Percentiles rank a stretch among this genome's conserved stretches.
Conservation (phyloP, 2,888 invertebrate species). For the Euproctis similis region DNA sequence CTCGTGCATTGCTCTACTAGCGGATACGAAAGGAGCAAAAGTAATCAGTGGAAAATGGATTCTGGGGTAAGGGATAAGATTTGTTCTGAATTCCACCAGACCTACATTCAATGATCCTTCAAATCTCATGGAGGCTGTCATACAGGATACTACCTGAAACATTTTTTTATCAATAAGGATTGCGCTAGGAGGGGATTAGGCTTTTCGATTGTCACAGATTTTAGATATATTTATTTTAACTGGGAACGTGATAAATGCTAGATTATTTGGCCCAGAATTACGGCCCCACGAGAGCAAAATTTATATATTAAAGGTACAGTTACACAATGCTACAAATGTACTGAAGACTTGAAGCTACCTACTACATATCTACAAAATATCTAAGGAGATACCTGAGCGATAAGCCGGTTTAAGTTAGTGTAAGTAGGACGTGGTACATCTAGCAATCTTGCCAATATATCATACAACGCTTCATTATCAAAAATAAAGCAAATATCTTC, state of each 20-base stretch:
- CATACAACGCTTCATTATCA: slow-evolving; percentile 85
- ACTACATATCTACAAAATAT: no score
- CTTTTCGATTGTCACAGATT: no score
- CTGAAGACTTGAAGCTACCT: no score
- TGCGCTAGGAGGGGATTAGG: no score
- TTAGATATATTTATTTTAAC: no score
- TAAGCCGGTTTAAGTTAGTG: slow-evolving; percentile 88
- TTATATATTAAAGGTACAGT: no score
- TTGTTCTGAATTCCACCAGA: slow-evolving; percentile 86
- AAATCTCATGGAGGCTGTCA: slow-evolving; percentile 83
- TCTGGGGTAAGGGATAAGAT: slow-evolving; percentile 89
- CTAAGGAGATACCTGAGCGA: slow-evolving; percentile 81
- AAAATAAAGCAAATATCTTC: slow-evolving; percentile 83
- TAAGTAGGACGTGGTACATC: slow-evolving; percentile 88
- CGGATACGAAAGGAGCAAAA: slow-evolving; percentile 81
- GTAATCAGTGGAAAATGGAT: slow-evolving; percentile 90
- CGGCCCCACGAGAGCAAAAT: no score
- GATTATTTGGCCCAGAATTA: no score
- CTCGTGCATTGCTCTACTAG: slow-evolving; percentile 78
- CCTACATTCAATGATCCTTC: slow-evolving; percentile 79
- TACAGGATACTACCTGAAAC: slow-evolving; percentile 78
- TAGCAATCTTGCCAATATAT: slow-evolving; percentile 83
- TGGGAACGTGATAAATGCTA: no score
- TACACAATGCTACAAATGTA: no score
- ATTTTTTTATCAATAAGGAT: no score